phyloP scores from a whole-genome alignment of 1,140 invertebrate genomes.

The Zaprionus ghesquierei region DNA sequence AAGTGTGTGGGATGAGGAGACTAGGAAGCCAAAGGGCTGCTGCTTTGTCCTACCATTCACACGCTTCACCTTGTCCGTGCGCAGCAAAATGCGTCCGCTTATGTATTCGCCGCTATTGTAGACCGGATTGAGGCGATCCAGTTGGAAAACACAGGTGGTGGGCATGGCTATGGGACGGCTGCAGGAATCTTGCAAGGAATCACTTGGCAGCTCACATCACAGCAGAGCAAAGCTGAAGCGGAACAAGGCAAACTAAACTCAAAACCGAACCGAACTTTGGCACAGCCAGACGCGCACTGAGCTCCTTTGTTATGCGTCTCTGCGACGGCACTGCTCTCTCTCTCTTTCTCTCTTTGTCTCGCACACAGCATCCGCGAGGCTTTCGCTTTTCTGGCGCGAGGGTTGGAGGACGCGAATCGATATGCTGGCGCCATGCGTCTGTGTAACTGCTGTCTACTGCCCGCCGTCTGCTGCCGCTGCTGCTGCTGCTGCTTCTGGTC shows the following conservation, averaged over 20 bases:
- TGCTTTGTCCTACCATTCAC: slow-evolving; percentile 66
- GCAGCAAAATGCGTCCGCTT: slow-evolving; percentile 69
- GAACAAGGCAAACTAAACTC: slow-evolving; percentile 10
- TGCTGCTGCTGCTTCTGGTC: slow-evolving; percentile 64
- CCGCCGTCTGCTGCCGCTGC: slow-evolving; percentile 60
- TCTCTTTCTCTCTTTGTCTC: slow-evolving; percentile 17
- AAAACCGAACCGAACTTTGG: slow-evolving; percentile 52
- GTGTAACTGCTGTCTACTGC: slow-evolving; percentile 74
- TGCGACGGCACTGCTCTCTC: not conserved
- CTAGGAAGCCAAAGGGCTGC: not conserved
- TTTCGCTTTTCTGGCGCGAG: slow-evolving; percentile 46
- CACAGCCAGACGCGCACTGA: slow-evolving; percentile 79
- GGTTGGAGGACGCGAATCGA: slow-evolving; percentile 62
- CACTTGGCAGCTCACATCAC: slow-evolving; percentile 14
- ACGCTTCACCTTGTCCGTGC: slow-evolving; percentile 76
- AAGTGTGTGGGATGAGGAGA: not conserved
- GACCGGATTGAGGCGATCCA: slow-evolving; percentile 75
- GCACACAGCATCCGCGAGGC: slow-evolving; percentile 57
- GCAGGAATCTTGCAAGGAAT: not conserved
- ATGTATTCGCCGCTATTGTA: slow-evolving; percentile 80
- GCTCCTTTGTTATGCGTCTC: slow-evolving; percentile 40
- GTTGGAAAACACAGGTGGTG: slow-evolving; percentile 75
- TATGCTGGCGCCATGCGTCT: slow-evolving; percentile 79
- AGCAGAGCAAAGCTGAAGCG: not conserved
- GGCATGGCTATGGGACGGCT: slow-evolving; percentile 62